phyloP scores from a whole-genome alignment of 2,888 invertebrate genomes.

The Ashinkailepas kermadecensis region DNA sequence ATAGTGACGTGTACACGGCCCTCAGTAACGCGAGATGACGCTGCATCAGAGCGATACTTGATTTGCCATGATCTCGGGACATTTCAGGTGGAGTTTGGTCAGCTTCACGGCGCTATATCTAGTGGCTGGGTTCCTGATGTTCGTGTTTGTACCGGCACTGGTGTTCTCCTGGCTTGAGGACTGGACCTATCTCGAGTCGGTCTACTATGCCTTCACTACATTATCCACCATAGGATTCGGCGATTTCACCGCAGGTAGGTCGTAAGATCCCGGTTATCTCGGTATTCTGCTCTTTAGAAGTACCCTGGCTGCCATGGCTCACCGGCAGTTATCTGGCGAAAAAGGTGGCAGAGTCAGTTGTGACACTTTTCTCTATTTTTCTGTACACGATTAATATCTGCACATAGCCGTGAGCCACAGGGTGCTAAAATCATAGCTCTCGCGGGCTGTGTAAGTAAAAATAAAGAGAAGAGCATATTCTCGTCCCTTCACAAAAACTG shows the following conservation, averaged over 20 bases:
- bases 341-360: no score
- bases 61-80: neutral
- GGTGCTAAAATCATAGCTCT: no score
- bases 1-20: no score
- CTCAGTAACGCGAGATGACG: no score
- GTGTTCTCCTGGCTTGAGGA: conserved; percentile 94
- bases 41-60: neutral
- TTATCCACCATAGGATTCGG: conserved; percentile 98
- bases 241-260: conserved; percentile 78
- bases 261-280: neutral
- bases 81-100: neutral
- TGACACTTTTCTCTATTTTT: no score
- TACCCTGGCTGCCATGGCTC: no score
- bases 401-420: no score
- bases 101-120: neutral
- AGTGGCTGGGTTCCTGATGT: neutral
- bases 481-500: no score
- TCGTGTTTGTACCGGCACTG: neutral
- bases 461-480: no score
- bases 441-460: no score
- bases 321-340: no score
- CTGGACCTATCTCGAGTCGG: conserved; percentile 92
- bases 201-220: conserved; percentile 99
- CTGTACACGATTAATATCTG: no score
- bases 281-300: neutral